phyloP scores from a whole-genome alignment of 30 jellyfish, hydroid and myxozoan species.

The Sanderia malayensis region DNA sequence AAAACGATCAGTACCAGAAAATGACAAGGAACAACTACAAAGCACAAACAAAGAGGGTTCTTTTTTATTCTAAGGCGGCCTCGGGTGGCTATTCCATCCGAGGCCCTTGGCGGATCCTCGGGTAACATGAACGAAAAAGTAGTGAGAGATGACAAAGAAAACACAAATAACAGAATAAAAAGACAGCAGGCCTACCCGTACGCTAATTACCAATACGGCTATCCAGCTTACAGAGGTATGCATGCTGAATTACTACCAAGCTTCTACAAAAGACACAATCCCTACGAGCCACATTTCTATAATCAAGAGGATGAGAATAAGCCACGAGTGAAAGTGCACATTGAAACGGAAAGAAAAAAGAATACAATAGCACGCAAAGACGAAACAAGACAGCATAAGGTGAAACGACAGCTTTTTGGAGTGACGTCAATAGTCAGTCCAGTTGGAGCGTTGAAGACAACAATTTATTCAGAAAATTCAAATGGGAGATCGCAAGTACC shows the following conservation, averaged over 20 bases:
- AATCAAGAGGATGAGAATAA: conserved; percentile 24
- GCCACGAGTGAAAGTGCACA: conserved; percentile 63
- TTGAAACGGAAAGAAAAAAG: conserved; percentile 70
- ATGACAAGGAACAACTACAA: conserved; percentile 12
- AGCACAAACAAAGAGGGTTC: conserved; percentile 26
- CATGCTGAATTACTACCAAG: conserved; percentile 6
- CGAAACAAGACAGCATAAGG: background rate
- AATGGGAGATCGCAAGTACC: conserved; percentile 68
- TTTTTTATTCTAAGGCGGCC: conserved; percentile 99
- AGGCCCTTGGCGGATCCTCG: conserved; percentile 76
- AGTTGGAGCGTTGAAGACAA: conserved; percentile 40
- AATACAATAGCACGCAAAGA: conserved; percentile 20
- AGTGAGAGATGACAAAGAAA: background rate
- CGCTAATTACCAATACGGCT: background rate
- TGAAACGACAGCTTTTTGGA: conserved; percentile 67
- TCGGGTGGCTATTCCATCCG: conserved; percentile 94
- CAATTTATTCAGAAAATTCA: conserved; percentile 9
- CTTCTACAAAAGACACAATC: conserved; percentile 20
- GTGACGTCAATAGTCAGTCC: conserved; percentile 65
- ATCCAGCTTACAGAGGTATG: conserved; percentile 12
- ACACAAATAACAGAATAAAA: conserved; percentile 13
- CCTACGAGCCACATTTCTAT: background rate
- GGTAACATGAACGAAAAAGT: conserved; percentile 8
- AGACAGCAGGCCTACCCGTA: conserved; percentile 28
- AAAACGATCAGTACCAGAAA: conserved; percentile 76